Evolutionary conservation across 1,140 invertebrate species (phyloP), one percentile per base, ranked within the genome.

Genomic region (Lordiphosa stackelbergi): DNA sequence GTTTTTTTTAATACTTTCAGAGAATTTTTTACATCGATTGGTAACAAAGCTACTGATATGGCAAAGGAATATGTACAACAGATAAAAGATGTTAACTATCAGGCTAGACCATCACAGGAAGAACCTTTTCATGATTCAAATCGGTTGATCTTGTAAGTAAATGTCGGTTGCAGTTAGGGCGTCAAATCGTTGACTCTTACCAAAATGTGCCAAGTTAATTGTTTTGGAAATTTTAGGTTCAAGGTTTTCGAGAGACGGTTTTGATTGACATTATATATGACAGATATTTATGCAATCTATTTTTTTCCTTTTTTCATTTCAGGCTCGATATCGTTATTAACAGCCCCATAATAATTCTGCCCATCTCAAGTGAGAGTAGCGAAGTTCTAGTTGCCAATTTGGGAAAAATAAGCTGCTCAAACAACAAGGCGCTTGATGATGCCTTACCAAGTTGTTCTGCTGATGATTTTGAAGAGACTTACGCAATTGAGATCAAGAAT

Each of bases 361-460:
- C 97, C 0, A 89, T 94, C 51, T 91, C 92, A 5, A 90, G 92
- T n/a, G 90, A 90, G 22, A 97, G 95, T 88, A 74, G 91, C 11
- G 91, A 96, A 81, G 95, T 98, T 13, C 91, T 98, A 46, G 94
- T 98, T 10, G 95, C 95, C n/a, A 96, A 97, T 89, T 90, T 99
- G 43, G 97, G 97, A 28, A 93, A 95, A 81, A 98, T 98, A 78
- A 92, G 91, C 16, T 88, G 97, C 8, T 70, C 68, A 3, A 86
- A 85, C 3, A 85, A 70, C 64, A 91, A 92, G 86, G 69, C 85
- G n/a, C 48, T 57, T 12, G 47, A 66, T 19, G 40, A 66, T 19
- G 40, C 52, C 3, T 31, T 45, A 5, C 48, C 54, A 36, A 45
- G 43, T 28, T 42, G 47, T 3, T 37, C 41, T 0, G 53, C 41